Base-by-base conservation (phyloP, 2,113 vertebrate genomes). In the Fukomys damarensis region DNA sequence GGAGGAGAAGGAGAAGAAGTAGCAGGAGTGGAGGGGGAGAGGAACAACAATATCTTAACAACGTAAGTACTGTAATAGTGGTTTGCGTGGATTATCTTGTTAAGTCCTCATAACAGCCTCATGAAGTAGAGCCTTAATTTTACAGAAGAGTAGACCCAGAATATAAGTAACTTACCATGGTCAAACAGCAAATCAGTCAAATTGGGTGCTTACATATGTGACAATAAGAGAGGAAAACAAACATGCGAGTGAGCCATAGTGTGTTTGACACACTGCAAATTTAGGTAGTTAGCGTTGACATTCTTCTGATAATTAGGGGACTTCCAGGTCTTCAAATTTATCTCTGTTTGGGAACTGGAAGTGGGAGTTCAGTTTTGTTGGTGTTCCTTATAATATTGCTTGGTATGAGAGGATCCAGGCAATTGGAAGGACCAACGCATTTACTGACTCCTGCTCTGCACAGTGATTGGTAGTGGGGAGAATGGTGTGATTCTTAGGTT, bases 371-470 rank as follows among this genome's bases (percentile, higher is more conserved):
- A 84, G 12, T 83, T 93, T 84, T 46, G 49, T 38, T 83, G 35
- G 66, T n/a, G 3, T 92, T 82, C 65, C 49, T 59, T 77, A 41
- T 5, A 28, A 41, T 76, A 24, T 77, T 95, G 38, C 74, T 94
- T 35, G 10, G 28, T 17, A 68, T 72, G 61, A 72, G 80, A 93
- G n/a, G 41, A 79, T 65, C 61, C 54, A 85, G 65, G 43, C 22
- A 86, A 59, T 14, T 59, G 65, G 74, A 32, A 16, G 12, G 74
- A 32, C n/a, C 38, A 68, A 49, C 38, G 14, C 5, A 35, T 83
- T 96, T 93, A 92, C 93, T 93, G 30, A 89, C 38, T 58, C 90
- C 41, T 38, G 68, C 61, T 90, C 49, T 92, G 58, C 54, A 80
- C 77, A 81, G 59, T 80, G 74, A 89, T 59, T 77, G 20, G 4